Evolutionary conservation across 2,113 vertebrate genomes (phyloP).

Genomic region (Eleginops maclovinus): DNA sequence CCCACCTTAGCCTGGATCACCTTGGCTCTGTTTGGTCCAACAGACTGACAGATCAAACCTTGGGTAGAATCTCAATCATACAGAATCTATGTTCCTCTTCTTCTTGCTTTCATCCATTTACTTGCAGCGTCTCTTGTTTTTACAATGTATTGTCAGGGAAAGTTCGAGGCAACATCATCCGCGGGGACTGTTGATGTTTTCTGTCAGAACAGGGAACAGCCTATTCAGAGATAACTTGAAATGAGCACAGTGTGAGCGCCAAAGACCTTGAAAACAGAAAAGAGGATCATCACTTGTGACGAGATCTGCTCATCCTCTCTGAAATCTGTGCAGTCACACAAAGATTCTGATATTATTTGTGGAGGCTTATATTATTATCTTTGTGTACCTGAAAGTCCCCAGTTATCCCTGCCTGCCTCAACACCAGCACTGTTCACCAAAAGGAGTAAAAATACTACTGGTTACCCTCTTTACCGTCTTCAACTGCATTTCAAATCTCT

Average conservation of each 20-base stretch:
- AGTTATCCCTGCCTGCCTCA: background rate
- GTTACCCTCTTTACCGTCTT: background rate
- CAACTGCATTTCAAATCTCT: background rate
- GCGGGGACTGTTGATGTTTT: background rate
- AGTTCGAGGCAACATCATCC: too few species aligned
- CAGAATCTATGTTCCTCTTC: too few species aligned
- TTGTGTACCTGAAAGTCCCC: too few species aligned
- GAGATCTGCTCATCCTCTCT: background rate
- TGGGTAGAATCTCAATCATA: too few species aligned
- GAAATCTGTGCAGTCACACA: background rate
- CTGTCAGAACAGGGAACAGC: constrained; percentile 17
- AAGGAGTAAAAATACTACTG: background rate
- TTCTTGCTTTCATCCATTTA: too few species aligned
- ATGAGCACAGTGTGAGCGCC: constrained; percentile 16
- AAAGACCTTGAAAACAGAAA: constrained; percentile 53
- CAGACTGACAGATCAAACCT: constrained; percentile 43
- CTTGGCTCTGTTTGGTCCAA: constrained; percentile 66
- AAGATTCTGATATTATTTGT: background rate
- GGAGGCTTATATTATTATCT: background rate
- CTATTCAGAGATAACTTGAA: constrained; percentile 41
- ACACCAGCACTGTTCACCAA: background rate
- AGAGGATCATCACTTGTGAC: constrained; percentile 7
- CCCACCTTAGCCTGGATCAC: constrained; percentile 35
- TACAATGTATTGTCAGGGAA: too few species aligned
- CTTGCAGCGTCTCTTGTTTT: too few species aligned